A percentile compares a stretch with the other conserved stretches of the same genome.
Conservation (phyloP, 1,140 invertebrate species). For the Geopemphigus sp. region DNA sequence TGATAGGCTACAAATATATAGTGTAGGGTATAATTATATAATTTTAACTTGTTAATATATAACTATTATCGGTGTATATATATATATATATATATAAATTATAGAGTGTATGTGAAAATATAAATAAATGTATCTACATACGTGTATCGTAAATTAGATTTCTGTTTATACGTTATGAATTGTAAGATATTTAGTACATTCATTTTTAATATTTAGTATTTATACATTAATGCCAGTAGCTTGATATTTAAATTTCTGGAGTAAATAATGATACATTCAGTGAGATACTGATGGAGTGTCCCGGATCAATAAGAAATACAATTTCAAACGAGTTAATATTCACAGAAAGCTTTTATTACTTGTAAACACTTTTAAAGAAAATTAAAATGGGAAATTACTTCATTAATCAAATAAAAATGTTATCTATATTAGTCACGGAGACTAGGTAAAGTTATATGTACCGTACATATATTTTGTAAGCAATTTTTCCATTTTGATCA, state of each 20-base stretch:
- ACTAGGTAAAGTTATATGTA: background rate
- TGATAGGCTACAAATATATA: background rate
- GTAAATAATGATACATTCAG: too few relatives aligned
- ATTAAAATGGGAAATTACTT: background rate
- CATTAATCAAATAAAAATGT: background rate
- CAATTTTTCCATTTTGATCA: background rate
- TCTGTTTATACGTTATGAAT: too few relatives aligned
- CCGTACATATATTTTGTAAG: background rate
- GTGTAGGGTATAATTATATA: conserved; percentile 1
- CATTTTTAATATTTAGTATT: too few relatives aligned
- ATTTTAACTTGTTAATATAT: background rate
- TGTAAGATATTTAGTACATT: too few relatives aligned
- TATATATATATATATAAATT: too few relatives aligned
- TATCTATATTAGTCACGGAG: background rate
- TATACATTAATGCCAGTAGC: too few relatives aligned
- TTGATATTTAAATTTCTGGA: too few relatives aligned
- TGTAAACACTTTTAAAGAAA: background rate
- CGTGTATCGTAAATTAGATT: too few relatives aligned
- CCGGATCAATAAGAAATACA: background rate
- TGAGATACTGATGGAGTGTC: too few relatives aligned
- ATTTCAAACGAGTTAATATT: background rate
- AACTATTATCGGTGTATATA: background rate
- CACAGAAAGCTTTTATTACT: background rate
- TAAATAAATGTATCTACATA: too few relatives aligned
- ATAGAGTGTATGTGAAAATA: too few relatives aligned